phyloP scores from a whole-genome alignment of 2,888 invertebrate species.

The Andricus quercusramuli region DNA sequence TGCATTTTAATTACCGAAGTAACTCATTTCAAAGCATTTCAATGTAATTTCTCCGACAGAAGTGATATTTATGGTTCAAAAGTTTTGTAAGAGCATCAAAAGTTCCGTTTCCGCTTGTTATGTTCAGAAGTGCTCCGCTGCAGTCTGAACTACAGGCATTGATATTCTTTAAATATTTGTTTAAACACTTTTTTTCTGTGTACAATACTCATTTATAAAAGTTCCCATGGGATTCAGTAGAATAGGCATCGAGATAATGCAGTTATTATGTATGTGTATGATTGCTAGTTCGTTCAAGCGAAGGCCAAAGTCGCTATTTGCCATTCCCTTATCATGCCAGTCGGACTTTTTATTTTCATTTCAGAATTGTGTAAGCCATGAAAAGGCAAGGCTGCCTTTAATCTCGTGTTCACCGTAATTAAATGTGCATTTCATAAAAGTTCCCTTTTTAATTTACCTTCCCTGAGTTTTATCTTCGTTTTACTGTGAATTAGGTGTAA shows the following conservation, averaged over 20 bases:
- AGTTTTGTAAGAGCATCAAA: constrained; percentile 18
- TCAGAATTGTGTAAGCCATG: constrained; percentile 30
- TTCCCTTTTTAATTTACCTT: constrained; percentile 2
- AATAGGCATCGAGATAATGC: not conserved
- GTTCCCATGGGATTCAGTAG: not conserved
- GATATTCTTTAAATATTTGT: not conserved
- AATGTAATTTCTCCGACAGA: not conserved
- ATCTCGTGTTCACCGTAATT: constrained; percentile 24
- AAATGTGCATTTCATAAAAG: constrained; percentile 25
- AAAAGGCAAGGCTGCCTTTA: constrained; percentile 15
- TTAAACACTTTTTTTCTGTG: not conserved
- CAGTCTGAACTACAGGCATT: not conserved
- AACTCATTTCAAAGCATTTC: not conserved
- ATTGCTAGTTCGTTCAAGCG: not conserved
- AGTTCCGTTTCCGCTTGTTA: constrained; percentile 1
- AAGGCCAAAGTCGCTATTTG: constrained; percentile 27
- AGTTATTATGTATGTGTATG: not conserved
- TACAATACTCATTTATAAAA: not conserved
- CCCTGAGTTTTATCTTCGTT: constrained; percentile 5
- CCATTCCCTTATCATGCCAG: not conserved
- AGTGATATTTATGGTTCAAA: not conserved
- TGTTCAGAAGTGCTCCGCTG: not conserved
- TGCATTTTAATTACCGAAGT: not conserved
- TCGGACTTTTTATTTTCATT: constrained; percentile 23
- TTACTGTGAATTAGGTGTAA: constrained; percentile 8